These are phyloP conservation scores for Caenorhabditis brenneri DNA, from an alignment of 1,140 invertebrate genomes.

Conservation along the genomic window DNA sequence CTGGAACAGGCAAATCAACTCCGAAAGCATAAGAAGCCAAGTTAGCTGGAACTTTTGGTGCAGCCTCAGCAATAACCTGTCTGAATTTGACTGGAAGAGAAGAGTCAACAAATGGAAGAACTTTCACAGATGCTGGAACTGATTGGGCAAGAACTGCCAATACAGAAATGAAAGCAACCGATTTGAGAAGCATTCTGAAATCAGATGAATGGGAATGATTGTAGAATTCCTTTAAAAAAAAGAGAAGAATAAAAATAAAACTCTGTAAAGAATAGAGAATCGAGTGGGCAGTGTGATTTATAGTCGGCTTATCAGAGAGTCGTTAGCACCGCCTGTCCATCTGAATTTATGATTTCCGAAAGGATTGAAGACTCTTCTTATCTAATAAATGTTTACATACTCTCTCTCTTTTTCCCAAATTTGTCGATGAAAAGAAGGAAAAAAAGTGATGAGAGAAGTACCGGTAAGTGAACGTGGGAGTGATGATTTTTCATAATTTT, in stretches of 20 bases:
- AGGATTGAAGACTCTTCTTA: background rate
- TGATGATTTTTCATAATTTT: background rate
- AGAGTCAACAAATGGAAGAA: slow-evolving; percentile 15
- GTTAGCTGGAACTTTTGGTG: slow-evolving; percentile 5
- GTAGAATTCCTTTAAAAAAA: background rate
- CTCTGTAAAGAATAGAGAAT: background rate
- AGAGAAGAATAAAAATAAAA: background rate
- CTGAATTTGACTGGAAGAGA: slow-evolving; percentile 19
- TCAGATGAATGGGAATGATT: background rate
- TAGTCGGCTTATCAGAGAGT: background rate
- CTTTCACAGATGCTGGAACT: background rate
- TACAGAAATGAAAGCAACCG: background rate
- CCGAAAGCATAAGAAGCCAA: slow-evolving; percentile 23
- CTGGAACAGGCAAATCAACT: background rate
- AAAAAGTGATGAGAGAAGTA: background rate
- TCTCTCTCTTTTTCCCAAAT: background rate
- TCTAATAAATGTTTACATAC: background rate
- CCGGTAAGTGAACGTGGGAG: background rate
- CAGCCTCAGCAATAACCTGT: slow-evolving; percentile 12
- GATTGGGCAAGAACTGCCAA: slow-evolving; percentile 2
- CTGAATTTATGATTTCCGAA: slow-evolving; percentile 31
- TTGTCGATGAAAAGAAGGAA: background rate
- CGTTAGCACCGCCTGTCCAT: background rate
- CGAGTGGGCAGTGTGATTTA: background rate
- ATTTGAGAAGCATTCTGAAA: slow-evolving; percentile 35